phyloP scores from a whole-genome alignment of 2,797 vertebrate genomes.

The Malacoraja senta region DNA sequence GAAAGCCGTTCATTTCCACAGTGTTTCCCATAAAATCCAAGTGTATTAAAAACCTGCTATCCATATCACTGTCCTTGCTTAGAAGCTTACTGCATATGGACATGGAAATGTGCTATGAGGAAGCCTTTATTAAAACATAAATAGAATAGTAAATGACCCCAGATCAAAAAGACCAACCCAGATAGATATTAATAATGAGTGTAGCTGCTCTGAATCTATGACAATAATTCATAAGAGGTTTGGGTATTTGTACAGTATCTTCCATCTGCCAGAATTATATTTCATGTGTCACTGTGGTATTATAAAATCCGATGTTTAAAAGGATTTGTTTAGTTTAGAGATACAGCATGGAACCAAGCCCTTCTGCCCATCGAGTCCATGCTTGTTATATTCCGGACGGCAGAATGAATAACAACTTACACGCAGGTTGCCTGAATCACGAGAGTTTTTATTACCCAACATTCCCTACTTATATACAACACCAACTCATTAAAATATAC shows the following conservation, averaged over 20 bases:
- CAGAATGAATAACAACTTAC: too few species aligned
- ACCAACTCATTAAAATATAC: too few species aligned
- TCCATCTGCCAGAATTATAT: neutral
- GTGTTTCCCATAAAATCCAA: neutral
- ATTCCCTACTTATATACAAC: too few species aligned
- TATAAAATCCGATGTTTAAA: neutral
- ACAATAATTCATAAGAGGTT: conserved; percentile 17
- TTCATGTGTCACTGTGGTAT: neutral
- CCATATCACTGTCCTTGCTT: neutral
- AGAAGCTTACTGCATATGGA: neutral
- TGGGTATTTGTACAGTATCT: neutral
- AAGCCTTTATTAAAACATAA: conserved; percentile 1
- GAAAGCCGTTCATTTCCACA: neutral
- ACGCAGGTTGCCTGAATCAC: too few species aligned
- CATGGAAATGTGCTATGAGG: neutral
- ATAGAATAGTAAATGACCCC: neutral
- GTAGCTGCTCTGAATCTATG: neutral
- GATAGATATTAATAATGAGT: conserved; percentile 24
- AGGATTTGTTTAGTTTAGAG: too few species aligned
- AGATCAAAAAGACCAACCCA: neutral
- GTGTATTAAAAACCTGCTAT: neutral
- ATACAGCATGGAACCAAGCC: too few species aligned
- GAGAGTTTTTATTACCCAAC: too few species aligned
- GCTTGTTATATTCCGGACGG: too few species aligned
- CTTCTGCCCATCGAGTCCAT: too few species aligned